phyloP scores from a whole-genome alignment of 2,797 vertebrate species.

The Sandelia bainsii region DNA sequence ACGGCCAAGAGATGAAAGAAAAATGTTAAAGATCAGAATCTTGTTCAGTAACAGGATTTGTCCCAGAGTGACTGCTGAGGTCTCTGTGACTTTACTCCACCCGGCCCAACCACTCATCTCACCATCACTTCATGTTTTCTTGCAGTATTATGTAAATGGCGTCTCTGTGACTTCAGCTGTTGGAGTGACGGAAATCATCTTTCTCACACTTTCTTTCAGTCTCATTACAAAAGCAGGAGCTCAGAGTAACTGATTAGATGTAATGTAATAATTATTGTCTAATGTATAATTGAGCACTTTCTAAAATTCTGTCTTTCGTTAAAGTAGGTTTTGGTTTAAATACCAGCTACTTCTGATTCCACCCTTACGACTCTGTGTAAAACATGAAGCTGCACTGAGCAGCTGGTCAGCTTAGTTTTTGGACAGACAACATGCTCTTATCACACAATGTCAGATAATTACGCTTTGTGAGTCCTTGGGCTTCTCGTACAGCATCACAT shows the following conservation, averaged over 20 bases:
- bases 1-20: slow-evolving; percentile 21
- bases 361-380: no score
- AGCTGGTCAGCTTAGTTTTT: no score
- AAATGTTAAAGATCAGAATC: slow-evolving; percentile 43
- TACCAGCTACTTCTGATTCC: neutral
- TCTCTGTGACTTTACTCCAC: slow-evolving; percentile 51
- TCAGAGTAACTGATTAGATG: no score
- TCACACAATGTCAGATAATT: no score
- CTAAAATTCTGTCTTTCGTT: neutral
- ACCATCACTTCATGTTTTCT: neutral
- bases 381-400: no score
- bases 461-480: no score
- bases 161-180: neutral
- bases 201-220: neutral
- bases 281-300: neutral
- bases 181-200: neutral
- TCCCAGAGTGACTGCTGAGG: slow-evolving; percentile 39
- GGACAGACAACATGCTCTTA: no score
- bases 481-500: no score
- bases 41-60: slow-evolving; percentile 50
- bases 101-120: slow-evolving; percentile 1
- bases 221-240: neutral
- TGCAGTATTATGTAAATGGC: neutral
- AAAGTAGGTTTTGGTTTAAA: neutral
- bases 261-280: neutral